Evolutionary conservation across 2,797 vertebrate genomes (phyloP).

Genomic region (Darevskia nairensis): DNA sequence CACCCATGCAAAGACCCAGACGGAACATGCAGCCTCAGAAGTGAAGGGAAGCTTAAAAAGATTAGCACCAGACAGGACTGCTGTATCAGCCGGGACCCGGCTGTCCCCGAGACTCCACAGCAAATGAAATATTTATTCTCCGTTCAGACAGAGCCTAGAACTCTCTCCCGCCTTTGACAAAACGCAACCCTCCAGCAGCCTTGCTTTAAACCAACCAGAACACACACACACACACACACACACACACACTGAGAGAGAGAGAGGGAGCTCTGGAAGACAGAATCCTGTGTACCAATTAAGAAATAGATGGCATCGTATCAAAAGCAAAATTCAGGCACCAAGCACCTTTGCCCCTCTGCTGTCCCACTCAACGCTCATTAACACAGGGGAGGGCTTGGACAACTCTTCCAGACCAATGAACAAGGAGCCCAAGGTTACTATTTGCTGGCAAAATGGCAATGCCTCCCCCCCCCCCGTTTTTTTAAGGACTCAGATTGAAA

Average conservation of each 20-base stretch:
- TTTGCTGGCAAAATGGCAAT: background rate
- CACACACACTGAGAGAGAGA: background rate
- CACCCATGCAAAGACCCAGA: background rate
- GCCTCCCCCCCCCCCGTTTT: too few species aligned
- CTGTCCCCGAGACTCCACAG: fast-evolving
- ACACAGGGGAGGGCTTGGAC: fast-evolving
- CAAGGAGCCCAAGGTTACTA: background rate
- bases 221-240: background rate
- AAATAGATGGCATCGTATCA: fast-evolving
- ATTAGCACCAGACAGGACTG: background rate
- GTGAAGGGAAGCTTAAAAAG: background rate
- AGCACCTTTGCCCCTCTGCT: background rate
- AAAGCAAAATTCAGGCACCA: background rate
- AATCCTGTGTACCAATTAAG: background rate
- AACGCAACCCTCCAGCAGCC: background rate
- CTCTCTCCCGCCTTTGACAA: background rate
- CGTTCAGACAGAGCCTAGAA: background rate
- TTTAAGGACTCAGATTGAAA: background rate
- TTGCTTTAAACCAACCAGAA: background rate
- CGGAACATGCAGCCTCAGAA: background rate
- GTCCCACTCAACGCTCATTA: slow-evolving; percentile 19
- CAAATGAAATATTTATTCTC: background rate
- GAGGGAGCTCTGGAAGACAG: background rate
- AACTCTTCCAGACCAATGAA: fast-evolving
- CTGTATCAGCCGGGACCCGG: background rate